A percentile compares a stretch with the other conserved stretches of the same genome.
These are phyloP conservation scores for Apoda limacodes DNA, from an alignment of 2,888 invertebrate genomes.

Conservation along the genomic window DNA sequence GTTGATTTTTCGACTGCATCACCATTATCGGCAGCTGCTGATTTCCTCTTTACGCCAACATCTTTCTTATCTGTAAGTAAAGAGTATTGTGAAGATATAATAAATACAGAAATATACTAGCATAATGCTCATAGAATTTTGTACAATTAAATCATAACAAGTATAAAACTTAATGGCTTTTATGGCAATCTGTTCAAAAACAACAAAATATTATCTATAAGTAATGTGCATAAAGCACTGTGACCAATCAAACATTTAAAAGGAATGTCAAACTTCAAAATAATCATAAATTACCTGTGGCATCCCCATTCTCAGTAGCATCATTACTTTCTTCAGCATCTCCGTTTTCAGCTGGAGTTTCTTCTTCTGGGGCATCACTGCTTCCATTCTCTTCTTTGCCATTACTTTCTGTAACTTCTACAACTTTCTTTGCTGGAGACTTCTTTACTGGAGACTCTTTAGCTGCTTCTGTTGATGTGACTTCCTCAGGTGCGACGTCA, in stretches of 20 bases:
- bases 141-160: not conserved
- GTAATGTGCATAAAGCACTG: no score
- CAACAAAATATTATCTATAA: no score
- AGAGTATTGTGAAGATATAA: no score
- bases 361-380: slow-evolving; percentile 45
- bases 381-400: slow-evolving; percentile 59
- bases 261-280: no score
- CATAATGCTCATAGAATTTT: no score
- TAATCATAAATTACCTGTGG: slow-evolving; percentile 42
- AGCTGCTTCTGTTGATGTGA: slow-evolving; percentile 51
- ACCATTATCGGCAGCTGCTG: slow-evolving; percentile 66
- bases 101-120: no score
- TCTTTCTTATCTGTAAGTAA: slow-evolving; percentile 56
- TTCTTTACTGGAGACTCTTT: slow-evolving; percentile 65
- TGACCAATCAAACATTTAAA: no score
- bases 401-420: slow-evolving; percentile 55
- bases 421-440: slow-evolving; percentile 61
- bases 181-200: no score
- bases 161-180: not conserved
- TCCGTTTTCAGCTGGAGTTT: slow-evolving; percentile 50
- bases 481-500: slow-evolving; percentile 57
- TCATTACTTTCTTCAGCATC: slow-evolving; percentile 60
- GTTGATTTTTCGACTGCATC: slow-evolving; percentile 72
- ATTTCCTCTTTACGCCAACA: slow-evolving; percentile 77
- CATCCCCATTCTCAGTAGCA: slow-evolving; percentile 57